These are phyloP conservation scores for Onychomys torridus DNA, from an alignment of 2,797 vertebrate genomes.

Conservation along the genomic window DNA sequence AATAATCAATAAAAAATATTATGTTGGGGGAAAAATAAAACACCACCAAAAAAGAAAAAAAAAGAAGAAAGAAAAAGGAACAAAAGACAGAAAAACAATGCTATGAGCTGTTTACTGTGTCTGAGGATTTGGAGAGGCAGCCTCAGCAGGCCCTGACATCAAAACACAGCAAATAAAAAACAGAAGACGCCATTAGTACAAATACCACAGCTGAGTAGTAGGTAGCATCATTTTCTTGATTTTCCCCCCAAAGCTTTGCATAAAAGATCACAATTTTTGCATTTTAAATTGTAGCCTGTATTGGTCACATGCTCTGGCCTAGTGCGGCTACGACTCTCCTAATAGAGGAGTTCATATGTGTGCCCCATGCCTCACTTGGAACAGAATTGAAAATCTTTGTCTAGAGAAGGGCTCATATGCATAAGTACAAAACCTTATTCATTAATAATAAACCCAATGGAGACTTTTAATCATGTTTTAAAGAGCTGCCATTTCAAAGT, in stretches of 20 bases:
- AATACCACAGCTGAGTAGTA: background rate
- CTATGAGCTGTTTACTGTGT: background rate
- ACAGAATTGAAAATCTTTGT: conserved; percentile 67
- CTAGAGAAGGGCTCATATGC: conserved; percentile 72
- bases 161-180: background rate
- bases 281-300: background rate
- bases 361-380: conserved; percentile 34
- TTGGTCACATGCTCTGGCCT: background rate
- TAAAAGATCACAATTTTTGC: conserved; percentile 5
- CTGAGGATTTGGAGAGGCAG: background rate
- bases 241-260: background rate
- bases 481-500: conserved; percentile 70
- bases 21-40: background rate
- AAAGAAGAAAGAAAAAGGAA: background rate
- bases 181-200: background rate
- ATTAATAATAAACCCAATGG: conserved; percentile 69
- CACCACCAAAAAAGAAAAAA: background rate
- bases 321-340: background rate
- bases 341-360: background rate
- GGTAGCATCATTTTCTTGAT: background rate
- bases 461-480: conserved; percentile 70
- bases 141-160: background rate
- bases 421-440: conserved; percentile 77
- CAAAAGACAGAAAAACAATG: background rate
- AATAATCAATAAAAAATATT: background rate